Evolutionary conservation across 2,797 vertebrate species (phyloP), one percentile per base, ranked within the genome.

Genomic region (Spinus pinus): DNA sequence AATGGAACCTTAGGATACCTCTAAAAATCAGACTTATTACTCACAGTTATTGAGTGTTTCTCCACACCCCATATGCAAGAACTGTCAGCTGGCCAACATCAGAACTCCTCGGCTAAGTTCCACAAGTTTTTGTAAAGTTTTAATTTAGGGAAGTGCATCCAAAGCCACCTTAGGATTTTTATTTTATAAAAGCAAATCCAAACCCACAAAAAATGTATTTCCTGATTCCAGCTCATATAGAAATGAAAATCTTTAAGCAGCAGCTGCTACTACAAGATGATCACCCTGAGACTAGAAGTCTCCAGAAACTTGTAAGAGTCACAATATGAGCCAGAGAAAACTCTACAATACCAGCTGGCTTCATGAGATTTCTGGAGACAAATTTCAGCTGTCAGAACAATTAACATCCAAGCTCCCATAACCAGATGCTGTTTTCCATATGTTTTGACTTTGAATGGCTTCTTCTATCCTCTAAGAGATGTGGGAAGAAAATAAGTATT

Each of bases 331-430:
- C 46, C 69, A 93, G 74, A 89, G 86, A 94, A 84, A 96, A 88
- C 74, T 88, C 74, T 69, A 83, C 58, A 69, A 71, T 88, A 93
- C 60, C 78, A 86, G 87, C 79, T 93, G 81, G 80, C 54, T 93
- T 94, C 72, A 85, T 53, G 53, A 92, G 72, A 89, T 83, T 93
- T 94, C 85, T 93, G 64, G 83, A 85, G 90, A 95, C 35, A 90
- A 96, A 83, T 92, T 94, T 92, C 81, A 93, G 39, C 82, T 91
- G 87, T 87, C 94, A 94, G 81, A 92, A 91, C 53, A 95, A 91
- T 85, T 89, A 96, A 92, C 85, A 91, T 87, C 53, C 57, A 90
- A 54, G 61, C 49, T 92, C 66, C 75, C 81, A 92, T 89, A 95
- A 94, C 79, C 67, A 93, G 85, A 94, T 95, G 81, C 69, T 88